Evolutionary conservation across 2,797 vertebrate species (phyloP).

Genomic region (Malacoraja senta): DNA sequence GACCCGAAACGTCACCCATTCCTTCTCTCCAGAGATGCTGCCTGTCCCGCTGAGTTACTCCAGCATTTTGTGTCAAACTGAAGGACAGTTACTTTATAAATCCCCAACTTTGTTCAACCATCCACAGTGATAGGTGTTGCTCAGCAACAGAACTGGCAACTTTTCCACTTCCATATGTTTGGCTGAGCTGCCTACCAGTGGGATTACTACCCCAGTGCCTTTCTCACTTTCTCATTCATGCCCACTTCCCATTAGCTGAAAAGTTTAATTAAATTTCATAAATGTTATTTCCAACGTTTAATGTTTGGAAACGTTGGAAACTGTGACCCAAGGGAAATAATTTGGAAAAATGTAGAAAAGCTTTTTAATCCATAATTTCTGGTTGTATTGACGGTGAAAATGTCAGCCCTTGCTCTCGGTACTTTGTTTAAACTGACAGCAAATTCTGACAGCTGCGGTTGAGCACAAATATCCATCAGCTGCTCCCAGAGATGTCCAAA

Average conservation of each 20-base stretch:
- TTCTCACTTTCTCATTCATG: background rate
- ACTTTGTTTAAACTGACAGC: too few relatives aligned
- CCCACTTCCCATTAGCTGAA: background rate
- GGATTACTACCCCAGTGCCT: background rate
- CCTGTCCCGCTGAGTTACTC: too few relatives aligned
- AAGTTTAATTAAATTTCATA: background rate
- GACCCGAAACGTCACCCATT: too few relatives aligned
- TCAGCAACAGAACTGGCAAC: background rate
- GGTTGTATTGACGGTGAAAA: too few relatives aligned
- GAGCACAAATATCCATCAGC: too few relatives aligned
- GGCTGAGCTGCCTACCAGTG: background rate
- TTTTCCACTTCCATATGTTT: background rate
- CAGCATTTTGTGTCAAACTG: too few relatives aligned
- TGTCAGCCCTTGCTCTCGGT: too few relatives aligned
- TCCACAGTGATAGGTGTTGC: background rate
- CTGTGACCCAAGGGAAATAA: background rate
- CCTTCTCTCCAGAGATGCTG: too few relatives aligned
- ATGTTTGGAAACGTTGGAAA: background rate
- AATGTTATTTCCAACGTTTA: background rate
- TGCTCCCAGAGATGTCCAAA: too few relatives aligned
- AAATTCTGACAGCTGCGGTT: too few relatives aligned
- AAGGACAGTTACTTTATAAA: too few relatives aligned
- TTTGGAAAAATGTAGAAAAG: background rate
- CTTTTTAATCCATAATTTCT: too few relatives aligned
- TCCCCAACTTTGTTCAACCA: background rate